Evolutionary conservation across 2,888 invertebrate species (phyloP).

Genomic region (Clanis bilineata): DNA sequence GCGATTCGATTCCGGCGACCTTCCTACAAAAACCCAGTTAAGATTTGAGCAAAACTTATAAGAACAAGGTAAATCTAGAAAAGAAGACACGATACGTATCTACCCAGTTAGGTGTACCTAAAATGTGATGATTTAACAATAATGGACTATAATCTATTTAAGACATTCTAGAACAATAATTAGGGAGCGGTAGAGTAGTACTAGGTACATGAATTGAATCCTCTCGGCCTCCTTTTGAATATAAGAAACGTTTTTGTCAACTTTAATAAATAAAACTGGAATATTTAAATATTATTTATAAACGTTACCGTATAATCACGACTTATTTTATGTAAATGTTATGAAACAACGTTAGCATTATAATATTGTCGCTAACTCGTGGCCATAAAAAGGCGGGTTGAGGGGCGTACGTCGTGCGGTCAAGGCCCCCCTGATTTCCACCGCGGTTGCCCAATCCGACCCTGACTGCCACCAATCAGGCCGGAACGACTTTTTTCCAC

Average conservation of each 20-base stretch:
- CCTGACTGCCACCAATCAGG: constrained; percentile 76
- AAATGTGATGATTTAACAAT: too few relatives aligned
- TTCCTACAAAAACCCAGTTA: not conserved
- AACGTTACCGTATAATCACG: not conserved
- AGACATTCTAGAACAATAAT: too few relatives aligned
- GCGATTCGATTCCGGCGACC: not conserved
- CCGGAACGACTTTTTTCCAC: constrained; percentile 74
- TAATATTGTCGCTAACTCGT: constrained; percentile 39
- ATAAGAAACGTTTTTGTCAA: not conserved
- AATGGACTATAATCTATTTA: too few relatives aligned
- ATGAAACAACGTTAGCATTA: constrained; percentile 22
- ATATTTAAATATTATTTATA: not conserved
- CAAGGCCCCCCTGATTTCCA: constrained; percentile 72
- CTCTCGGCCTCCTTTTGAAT: not conserved
- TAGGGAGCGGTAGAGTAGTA: too few relatives aligned
- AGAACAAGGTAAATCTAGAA: too few relatives aligned
- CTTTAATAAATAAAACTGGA: not conserved
- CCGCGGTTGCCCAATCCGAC: constrained; percentile 71
- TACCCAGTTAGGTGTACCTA: too few relatives aligned
- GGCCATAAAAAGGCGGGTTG: constrained; percentile 59
- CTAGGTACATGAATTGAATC: too few relatives aligned
- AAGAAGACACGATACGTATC: too few relatives aligned
- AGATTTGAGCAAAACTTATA: not conserved
- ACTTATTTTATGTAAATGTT: not conserved
- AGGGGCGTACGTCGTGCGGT: constrained; percentile 61